Evolutionary conservation across 2,888 invertebrate species (phyloP), one percentile per base, ranked within the genome.

Genomic region (Chaitophorus viminalis): DNA sequence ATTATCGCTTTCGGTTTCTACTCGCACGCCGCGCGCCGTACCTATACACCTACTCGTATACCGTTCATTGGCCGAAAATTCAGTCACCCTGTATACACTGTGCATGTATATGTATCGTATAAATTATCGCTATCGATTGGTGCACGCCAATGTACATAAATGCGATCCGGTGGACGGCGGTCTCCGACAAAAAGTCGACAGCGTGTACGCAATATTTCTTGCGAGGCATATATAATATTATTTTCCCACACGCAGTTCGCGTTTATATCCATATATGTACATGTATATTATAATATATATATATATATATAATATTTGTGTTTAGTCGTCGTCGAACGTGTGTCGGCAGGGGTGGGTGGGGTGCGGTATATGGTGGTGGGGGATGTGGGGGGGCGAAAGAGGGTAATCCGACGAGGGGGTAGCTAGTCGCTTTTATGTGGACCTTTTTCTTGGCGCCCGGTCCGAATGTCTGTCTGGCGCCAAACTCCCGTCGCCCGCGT

Each of bases 381-480:
- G n/a, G n/a, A n/a, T n/a, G n/a, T 46, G 9, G 31, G 46, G 25
- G 46, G 31, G n/a, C 29, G 14, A 4, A 29, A n/a, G 29, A 68
- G 70, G 17, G 8, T n/a, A 68, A 70, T 31, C 29, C n/a, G 70
- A 31, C 46, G 70, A 31, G 76, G n/a, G 18, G 77, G 72, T 78
- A 68, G 86, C 21, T n/a, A n/a, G n/a, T 31, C 29, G 74, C 60
- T 87, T 81, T 81, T 81, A 75, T 84, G 76, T 68, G 87, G 74
- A 81, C 87, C 74, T 87, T 81, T 81, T 87, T 81, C 87, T 87
- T 87, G 87, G 87, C 87, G 87, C 87, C 87, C 87, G 31, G 79
- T 87, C 87, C 87, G 87, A 87, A 87, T 87, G 74, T 87, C 87
- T 87, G 87, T 87, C 87, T 87, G 87, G 87, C 87, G 87, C 87